A percentile compares a stretch with the other conserved stretches of the same genome.
Evolutionary conservation across 2,888 invertebrate species (phyloP).

Genomic region (Oegoconia quadripuncta): DNA sequence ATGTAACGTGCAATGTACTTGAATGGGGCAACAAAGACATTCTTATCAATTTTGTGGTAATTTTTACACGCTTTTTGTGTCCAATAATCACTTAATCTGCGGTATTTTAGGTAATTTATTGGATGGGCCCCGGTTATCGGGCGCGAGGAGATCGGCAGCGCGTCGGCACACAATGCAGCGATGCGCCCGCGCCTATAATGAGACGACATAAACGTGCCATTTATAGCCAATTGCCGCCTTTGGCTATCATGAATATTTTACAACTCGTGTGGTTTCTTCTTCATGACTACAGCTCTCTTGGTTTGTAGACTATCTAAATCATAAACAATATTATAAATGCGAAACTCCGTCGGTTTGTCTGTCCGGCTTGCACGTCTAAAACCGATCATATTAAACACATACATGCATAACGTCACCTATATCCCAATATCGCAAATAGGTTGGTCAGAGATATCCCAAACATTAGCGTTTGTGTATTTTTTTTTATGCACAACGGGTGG

Average conservation of each 20-base stretch:
- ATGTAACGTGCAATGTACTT: slow-evolving; percentile 44
- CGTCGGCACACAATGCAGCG: slow-evolving; percentile 40
- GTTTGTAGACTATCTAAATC: too few relatives aligned
- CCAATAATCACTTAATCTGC: slow-evolving; percentile 63
- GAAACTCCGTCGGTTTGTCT: too few relatives aligned
- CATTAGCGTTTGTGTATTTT: too few relatives aligned
- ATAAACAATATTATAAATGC: too few relatives aligned
- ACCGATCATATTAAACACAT: too few relatives aligned
- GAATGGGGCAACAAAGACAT: slow-evolving; percentile 49
- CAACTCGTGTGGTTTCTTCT: slow-evolving; percentile 27
- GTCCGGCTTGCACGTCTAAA: too few relatives aligned
- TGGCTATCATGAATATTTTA: slow-evolving; percentile 29
- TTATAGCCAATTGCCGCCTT: slow-evolving; percentile 37
- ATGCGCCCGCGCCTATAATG: slow-evolving; percentile 36
- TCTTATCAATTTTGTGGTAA: slow-evolving; percentile 53
- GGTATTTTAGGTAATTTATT: slow-evolving; percentile 44
- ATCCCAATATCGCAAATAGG: too few relatives aligned
- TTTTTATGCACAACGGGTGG: too few relatives aligned
- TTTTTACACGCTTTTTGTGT: slow-evolving; percentile 46
- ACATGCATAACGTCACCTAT: too few relatives aligned
- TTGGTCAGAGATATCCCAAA: too few relatives aligned
- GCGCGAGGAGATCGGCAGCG: slow-evolving; percentile 30
- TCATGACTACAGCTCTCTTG: slow-evolving; percentile 20
- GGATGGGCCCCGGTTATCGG: slow-evolving; percentile 29
- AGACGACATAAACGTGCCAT: slow-evolving; percentile 38